Base-by-base conservation (phyloP, 2,113 vertebrate genomes). In the Chitala chitala region DNA sequence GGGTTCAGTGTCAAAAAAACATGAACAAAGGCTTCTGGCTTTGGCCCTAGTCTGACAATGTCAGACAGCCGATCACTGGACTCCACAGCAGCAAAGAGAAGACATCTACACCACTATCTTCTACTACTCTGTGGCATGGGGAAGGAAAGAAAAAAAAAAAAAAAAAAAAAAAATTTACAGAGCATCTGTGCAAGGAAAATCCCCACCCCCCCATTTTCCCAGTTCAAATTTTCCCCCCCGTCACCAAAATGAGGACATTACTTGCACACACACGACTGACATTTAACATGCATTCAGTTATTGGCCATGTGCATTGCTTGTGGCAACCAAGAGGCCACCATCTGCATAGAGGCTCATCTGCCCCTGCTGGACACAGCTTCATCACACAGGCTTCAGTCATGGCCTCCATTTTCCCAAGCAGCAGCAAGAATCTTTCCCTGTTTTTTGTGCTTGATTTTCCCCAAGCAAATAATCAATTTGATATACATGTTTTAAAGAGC, bases 1-100 rank as follows among this genome's bases (percentile, higher is more conserved):
- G 68, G 17, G 56, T 38, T 53, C 46, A 61, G 42, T 29, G 48
- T 73, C 77, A 71, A 33, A 55, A 26, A 40, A 75, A 53, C 31
- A 22, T 24, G 26, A 44, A 54, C 59, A 40, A 50, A 73, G 17
- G 44, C 56, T 38, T 61, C 54, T 38, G 22, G 71, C 54, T 42
- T 22, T 46, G 33, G 64, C 36, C 64, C 36, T 44, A 31, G 31
- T 31, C 20, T 33, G 71, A 56, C 56, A 17, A 22, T 13, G 53
- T 12, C 50, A 72, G 3, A 31, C 33, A 42, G 33, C 29, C 44
- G 24, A 58, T 31, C 61, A 65, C 1, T 15, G 1, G 26, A 36
- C 40, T 20, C 26, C 26, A n/a, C 15, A 70, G 31, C 10, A 70
- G 48, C 9, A 48, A 31, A 20, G 22, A 40, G 10, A 40, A 20